Conservation (phyloP, 1,140 invertebrate genomes). For the Nasonia vitripennis region DNA sequence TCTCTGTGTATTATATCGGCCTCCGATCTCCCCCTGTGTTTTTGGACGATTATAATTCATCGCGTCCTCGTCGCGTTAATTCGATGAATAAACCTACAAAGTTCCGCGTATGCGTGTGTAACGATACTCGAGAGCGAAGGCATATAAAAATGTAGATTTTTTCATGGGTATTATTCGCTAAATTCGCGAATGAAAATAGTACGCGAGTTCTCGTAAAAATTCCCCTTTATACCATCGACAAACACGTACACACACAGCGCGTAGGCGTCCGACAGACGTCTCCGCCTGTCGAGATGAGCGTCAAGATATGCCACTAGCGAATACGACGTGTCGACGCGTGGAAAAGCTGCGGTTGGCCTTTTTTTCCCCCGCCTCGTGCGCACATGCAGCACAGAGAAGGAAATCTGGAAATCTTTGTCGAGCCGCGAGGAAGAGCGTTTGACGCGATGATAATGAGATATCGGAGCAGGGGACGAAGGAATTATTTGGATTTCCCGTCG, state of each 20-base stretch:
- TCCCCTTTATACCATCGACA: not conserved
- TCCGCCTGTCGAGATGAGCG: not conserved
- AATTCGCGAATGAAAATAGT: not conserved
- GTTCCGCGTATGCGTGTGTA: not conserved
- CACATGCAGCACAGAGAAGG: not conserved
- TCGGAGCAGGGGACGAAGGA: not conserved
- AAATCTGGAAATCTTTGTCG: not conserved
- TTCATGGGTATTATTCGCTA: not conserved
- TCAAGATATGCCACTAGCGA: not conserved
- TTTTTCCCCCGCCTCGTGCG: not conserved
- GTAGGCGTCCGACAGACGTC: not conserved
- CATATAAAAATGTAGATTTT: not conserved
- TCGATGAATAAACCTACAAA: not conserved
- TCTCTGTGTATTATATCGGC: not conserved
- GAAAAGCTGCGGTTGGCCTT: constrained; percentile 6
- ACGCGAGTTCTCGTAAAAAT: not conserved
- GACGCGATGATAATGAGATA: constrained; percentile 16
- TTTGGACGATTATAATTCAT: not conserved
- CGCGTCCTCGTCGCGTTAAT: not conserved
- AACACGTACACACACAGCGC: not conserved
- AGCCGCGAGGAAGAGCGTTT: not conserved
- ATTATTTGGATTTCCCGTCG: not conserved
- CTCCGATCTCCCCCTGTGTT: not conserved
- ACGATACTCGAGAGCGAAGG: not conserved
- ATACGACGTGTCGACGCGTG: constrained; percentile 1